Evolutionary conservation across 2,888 invertebrate species (phyloP), one percentile per base, ranked within the genome.

Genomic region (Antheraea yamamai): DNA sequence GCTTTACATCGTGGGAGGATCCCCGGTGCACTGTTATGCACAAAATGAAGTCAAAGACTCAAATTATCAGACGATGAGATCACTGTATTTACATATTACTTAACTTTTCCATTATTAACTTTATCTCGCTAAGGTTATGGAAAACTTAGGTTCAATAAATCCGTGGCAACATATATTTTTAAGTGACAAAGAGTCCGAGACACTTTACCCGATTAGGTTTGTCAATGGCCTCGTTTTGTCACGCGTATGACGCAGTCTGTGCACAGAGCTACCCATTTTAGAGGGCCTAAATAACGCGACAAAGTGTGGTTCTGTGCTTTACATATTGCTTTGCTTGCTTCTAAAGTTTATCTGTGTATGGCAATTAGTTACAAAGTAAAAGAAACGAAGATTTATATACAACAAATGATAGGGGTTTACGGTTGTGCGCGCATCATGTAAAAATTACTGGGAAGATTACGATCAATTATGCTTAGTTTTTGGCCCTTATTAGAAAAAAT

Each of bases 51-150:
- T 73, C 75, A 77, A 79, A 75, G 80, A 73, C 76, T 72, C 74
- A 75, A 55, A 82, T 84, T 76, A 76, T 80, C 77, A 79, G 82
- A 78, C 81, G 78, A 75, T 84, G 84, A 84, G 80, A 76, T 84
- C 84, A 84, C 75, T 55, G n/a, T 12, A 58, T 68, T 70, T 35
- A 58, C 23, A 26, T 73, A 75, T 70, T 35, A n/a, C 52, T 74
- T 74, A 70, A 30, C 30, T 71, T 30, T 74, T 39, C 47, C 74
- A 70, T 70, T 74, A 35, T 18, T 70, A 74, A 72, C 71, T 51
- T 39, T 30, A 2, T 68, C 30, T 20, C 26, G 23, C 52, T 64
- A 47, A 26, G 0, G 51, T 8, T 4, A 16, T 47, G 6, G 51
- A 23, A 51, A 72, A n/a, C 51, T 51, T 47, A 72, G 51, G 23